Evolutionary conservation across 2,888 invertebrate species (phyloP).

Genomic region (Tenthredo scrophulariae): DNA sequence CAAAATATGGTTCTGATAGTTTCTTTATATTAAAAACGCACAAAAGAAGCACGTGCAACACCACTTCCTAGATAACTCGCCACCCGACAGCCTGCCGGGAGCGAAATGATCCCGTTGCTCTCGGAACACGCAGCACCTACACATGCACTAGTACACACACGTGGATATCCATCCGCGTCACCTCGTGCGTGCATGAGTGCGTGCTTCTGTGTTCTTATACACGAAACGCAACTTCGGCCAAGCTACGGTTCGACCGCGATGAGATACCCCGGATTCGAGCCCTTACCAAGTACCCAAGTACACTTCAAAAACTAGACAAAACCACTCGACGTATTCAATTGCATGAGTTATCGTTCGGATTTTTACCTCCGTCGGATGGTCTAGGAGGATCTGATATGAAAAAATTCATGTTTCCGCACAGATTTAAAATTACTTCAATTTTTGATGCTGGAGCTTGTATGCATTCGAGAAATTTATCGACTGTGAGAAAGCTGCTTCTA

Average conservation of each 20-base stretch:
- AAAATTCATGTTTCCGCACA: neutral
- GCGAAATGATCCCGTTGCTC: conserved; percentile 52
- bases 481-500: neutral
- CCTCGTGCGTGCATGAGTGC: conserved; percentile 43
- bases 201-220: conserved; percentile 33
- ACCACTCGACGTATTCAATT: conserved; percentile 13
- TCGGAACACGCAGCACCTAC: conserved; percentile 47
- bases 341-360: neutral
- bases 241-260: conserved; percentile 39
- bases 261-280: conserved; percentile 29
- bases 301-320: conserved; percentile 5
- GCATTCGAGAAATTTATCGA: neutral
- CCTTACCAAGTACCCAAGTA: conserved; percentile 25
- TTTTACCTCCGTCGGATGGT: neutral
- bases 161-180: conserved; percentile 32
- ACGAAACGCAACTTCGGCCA: conserved; percentile 43
- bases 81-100: conserved; percentile 53
- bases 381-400: neutral
- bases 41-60: conserved; percentile 26
- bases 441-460: neutral
- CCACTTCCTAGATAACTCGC: conserved; percentile 52
- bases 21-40: neutral
- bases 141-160: conserved; percentile 48
- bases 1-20: neutral
- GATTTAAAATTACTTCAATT: neutral